Evolutionary conservation across 2,888 invertebrate species (phyloP), one percentile per base, ranked within the genome.

Genomic region (Dicycla oo): DNA sequence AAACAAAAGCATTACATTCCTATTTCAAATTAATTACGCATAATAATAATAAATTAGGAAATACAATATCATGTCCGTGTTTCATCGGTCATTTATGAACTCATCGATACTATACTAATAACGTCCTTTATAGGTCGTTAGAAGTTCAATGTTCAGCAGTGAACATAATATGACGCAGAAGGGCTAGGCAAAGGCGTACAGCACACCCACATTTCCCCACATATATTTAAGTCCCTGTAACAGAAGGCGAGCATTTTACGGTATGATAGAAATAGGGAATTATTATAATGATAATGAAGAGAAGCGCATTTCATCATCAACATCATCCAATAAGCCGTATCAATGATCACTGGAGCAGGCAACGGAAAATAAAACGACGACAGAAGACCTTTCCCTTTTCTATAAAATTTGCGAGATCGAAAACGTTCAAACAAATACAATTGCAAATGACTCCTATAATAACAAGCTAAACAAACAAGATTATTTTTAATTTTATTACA

Each of bases 401-500:
- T 18, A 49, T 23, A 53, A 58, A 80, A 73, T 45, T 30, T 40
- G 8, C 20, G 6, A 38, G n/a, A 58, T 34, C 13, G 4, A 30
- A 60, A 81, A 76, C 58, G 76, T 76, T 23, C 30, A 30, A 81
- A 75, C 67, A 65, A 76, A 63, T 30, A 67, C 68, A 67, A 81
- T 51, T 47, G 49, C 61, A 76, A 76, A 61, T 81, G 54, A 66
- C 49, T 81, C 45, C 15, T 75, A n/a, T n/a, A n/a, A n/a, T n/a
- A 75, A 75, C 76, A 38, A 58, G 45, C 45, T 58, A 47, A 80
- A 75, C 75, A 74, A 81, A 76, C 53, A 77, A 76, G 75, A 81
- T 76, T 76, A 76, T 76, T 81, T 73, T 81, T 76, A 76, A 76
- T 76, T 67, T 58, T 60, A 67, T 76, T 66, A 77, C 58, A 51